Evolutionary conservation across 2,888 invertebrate species (phyloP), one percentile per base, ranked within the genome.

Genomic region (Willowsia nigromaculata): DNA sequence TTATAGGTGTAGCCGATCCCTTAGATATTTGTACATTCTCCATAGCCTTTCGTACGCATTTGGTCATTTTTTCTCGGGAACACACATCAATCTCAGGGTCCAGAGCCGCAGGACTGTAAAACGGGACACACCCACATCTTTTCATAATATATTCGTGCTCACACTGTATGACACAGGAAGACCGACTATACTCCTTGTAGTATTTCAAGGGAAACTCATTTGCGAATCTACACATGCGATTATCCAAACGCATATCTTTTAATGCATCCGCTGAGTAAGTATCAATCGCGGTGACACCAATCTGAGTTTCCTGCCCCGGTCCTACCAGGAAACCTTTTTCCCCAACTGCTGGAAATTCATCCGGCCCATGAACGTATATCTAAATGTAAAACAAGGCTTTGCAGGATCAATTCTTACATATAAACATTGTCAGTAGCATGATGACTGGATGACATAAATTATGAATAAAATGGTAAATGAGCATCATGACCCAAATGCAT

Each of bases 291-390:
- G 90, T 92, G 9, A 93, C 91, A 18, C 90, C 92, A 76, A 92
- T 91, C 83, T 92, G 91, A 47, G 92, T 93, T 81, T 92, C 92
- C 85, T 91, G 90, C n/a, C 93, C 93, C 22, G 93, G 93, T n/a
- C 91, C 91, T 0, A 92, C 91, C 22, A 91, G 65, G 53, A 87
- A 71, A 0, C 83, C 88, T 50, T 90, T 89, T 62, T 93, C 92
- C 0, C 91, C 91, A 7, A 92, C 92, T 37, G 91, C 91, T 15
- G 93, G 92, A 84, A 93, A 93, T 53, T 92, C 92, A 50, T 93
- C 93, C 15, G 92, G 91, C 13, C 91, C 91, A 53, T 93, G 93
- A 1, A 93, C 91, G 33, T 90, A 90, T 30, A 92, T 90, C 91
- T 91, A 43, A 11, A 22, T n/a, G n/a, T n/a, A n/a, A n/a, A n/a